These are phyloP conservation scores for Phytoseiulus persimilis DNA, from an alignment of 2,888 invertebrate genomes.

Conservation along the genomic window DNA sequence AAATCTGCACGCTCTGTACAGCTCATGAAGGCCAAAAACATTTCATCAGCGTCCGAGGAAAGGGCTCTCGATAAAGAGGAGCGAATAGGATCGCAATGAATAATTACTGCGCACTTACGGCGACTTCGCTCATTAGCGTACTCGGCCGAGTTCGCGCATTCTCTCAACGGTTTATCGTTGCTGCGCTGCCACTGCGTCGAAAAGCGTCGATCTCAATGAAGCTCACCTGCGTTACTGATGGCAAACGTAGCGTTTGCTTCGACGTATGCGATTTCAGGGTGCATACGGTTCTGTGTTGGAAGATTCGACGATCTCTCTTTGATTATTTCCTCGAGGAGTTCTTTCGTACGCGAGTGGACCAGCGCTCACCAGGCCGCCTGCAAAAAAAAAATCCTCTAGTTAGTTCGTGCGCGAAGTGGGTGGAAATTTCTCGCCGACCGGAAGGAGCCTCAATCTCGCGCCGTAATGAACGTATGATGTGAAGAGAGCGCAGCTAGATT, in stretches of 20 bases:
- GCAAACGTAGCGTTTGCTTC: slow-evolving; percentile 19
- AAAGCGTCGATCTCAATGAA: not conserved
- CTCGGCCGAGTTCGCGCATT: too few relatives aligned
- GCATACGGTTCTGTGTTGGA: slow-evolving; percentile 21
- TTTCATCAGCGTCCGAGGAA: too few relatives aligned
- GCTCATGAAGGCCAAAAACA: too few relatives aligned
- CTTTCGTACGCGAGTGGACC: slow-evolving; percentile 29
- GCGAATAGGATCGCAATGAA: not conserved
- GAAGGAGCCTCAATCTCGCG: not conserved
- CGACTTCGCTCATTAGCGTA: too few relatives aligned
- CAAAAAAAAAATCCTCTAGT: not conserved
- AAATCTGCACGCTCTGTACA: too few relatives aligned
- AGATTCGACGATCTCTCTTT: slow-evolving; percentile 22
- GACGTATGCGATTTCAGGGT: slow-evolving; percentile 17
- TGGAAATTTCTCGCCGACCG: too few relatives aligned
- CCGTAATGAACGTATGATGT: not conserved
- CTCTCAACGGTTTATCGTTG: too few relatives aligned
- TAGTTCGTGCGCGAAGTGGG: not conserved
- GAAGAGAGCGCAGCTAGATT: not conserved
- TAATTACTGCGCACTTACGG: not conserved
- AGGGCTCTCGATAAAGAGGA: not conserved
- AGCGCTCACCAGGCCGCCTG: slow-evolving; percentile 19
- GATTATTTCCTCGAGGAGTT: slow-evolving; percentile 32
- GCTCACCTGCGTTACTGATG: slow-evolving; percentile 14
- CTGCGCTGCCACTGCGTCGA: too few relatives aligned